Conservation (phyloP, 2,888 invertebrate species). For the Dryomyza anilis region DNA sequence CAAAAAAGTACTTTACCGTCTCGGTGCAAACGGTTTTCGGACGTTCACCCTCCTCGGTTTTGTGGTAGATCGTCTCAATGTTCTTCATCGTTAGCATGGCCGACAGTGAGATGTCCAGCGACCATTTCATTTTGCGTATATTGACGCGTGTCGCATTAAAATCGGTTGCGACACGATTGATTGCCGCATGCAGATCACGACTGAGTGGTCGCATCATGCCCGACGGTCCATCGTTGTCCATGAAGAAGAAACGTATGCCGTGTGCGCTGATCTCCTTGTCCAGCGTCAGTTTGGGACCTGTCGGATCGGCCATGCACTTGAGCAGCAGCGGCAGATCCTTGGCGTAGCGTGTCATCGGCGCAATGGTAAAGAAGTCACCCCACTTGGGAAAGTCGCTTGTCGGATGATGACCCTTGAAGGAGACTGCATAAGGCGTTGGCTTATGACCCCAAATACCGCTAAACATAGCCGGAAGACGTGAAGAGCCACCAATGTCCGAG, state of each 20-base stretch:
- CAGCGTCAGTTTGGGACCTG: slow-evolving; percentile 62
- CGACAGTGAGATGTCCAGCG: slow-evolving; percentile 68
- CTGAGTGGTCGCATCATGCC: slow-evolving; percentile 64
- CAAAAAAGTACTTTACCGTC: slow-evolving; percentile 66
- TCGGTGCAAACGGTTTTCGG: slow-evolving; percentile 69
- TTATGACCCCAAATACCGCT: slow-evolving; percentile 95
- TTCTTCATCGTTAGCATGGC: slow-evolving; percentile 69
- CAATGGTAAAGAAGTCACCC: slow-evolving; percentile 76
- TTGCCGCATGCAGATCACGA: slow-evolving; percentile 56
- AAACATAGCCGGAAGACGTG: slow-evolving; percentile 86
- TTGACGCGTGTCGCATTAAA: slow-evolving; percentile 65
- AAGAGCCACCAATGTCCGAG: slow-evolving; percentile 89
- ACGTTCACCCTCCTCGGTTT: slow-evolving; percentile 68
- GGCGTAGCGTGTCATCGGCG: slow-evolving; percentile 87
- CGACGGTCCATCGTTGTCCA: slow-evolving; percentile 76
- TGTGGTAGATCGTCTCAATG: slow-evolving; percentile 69
- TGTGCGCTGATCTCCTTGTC: slow-evolving; percentile 63
- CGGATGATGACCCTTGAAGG: slow-evolving; percentile 73
- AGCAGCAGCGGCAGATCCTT: slow-evolving; percentile 79
- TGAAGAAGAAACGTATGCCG: slow-evolving; percentile 76
- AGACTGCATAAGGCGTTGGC: slow-evolving; percentile 73
- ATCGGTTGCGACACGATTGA: slow-evolving; percentile 58
- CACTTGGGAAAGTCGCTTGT: slow-evolving; percentile 67
- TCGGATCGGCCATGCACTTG: slow-evolving; percentile 69
- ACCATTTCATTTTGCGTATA: slow-evolving; percentile 69